phyloP scores from a whole-genome alignment of 2,797 vertebrate genomes.

The Spatula clypeata region DNA sequence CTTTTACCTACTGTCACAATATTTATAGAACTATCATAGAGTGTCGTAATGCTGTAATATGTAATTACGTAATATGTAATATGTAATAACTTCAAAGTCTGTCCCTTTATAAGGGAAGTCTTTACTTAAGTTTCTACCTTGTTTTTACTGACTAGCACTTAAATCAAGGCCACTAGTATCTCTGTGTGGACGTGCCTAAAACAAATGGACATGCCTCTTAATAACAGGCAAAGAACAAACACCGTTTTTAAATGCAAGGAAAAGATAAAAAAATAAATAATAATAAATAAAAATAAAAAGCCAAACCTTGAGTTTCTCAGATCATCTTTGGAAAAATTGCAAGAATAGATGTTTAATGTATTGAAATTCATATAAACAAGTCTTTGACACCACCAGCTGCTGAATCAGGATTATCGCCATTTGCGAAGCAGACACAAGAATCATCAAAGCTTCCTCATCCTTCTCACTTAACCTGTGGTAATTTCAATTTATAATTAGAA shows the following conservation, averaged over 20 bases:
- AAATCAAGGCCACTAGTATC: neutral
- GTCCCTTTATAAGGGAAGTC: neutral
- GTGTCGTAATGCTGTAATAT: rapidly evolving
- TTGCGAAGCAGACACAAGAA: neutral
- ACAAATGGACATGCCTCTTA: neutral
- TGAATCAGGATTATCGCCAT: neutral
- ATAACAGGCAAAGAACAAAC: neutral
- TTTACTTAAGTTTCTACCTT: neutral
- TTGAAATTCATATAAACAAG: neutral
- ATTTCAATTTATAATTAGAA: constrained; percentile 54
- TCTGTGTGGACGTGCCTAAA: neutral
- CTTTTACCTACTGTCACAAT: neutral
- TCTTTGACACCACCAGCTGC: neutral
- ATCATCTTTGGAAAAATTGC: neutral
- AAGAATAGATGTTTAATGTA: constrained; percentile 1
- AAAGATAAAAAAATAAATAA: neutral
- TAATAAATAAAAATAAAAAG: neutral
- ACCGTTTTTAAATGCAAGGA: neutral
- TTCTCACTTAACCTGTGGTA: neutral
- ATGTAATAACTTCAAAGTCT: neutral
- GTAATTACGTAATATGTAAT: neutral
- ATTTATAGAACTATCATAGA: neutral
- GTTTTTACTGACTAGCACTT: neutral
- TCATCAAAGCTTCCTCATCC: constrained; percentile 22
- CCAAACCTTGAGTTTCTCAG: neutral